A percentile compares a stretch with the other conserved stretches of the same genome.
Evolutionary conservation across 2,888 invertebrate species (phyloP).

Genomic region (Oligia latruncula): DNA sequence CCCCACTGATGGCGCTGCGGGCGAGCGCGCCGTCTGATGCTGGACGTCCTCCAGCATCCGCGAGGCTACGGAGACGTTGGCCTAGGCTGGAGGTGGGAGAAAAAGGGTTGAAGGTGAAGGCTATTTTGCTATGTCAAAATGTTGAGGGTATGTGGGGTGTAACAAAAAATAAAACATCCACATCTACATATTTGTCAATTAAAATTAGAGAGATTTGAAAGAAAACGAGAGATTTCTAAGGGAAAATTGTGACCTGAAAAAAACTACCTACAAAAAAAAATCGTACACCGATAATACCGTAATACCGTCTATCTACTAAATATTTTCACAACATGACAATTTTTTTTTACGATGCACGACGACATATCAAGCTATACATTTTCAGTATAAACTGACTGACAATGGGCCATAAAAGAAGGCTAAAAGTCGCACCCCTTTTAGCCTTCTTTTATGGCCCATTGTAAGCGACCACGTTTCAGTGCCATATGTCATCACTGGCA

Average conservation of each 20-base stretch:
- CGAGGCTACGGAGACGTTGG: constrained; percentile 93
- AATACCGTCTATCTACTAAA: too few relatives aligned
- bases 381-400: too few relatives aligned
- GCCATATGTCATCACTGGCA: too few relatives aligned
- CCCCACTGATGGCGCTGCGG: constrained; percentile 93
- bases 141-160: not conserved
- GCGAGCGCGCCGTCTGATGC: constrained; percentile 92
- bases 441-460: too few relatives aligned
- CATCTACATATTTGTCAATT: not conserved
- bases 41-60: constrained; percentile 91
- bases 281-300: too few relatives aligned
- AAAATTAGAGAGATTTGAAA: not conserved
- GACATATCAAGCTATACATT: too few relatives aligned
- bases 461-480: too few relatives aligned
- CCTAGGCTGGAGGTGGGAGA: constrained; percentile 91
- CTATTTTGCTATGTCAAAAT: not conserved
- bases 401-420: too few relatives aligned
- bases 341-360: too few relatives aligned
- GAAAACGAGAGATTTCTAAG: not conserved
- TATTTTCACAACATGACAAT: too few relatives aligned
- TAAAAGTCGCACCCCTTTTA: too few relatives aligned
- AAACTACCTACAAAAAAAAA: too few relatives aligned
- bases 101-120: not conserved
- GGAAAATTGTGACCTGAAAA: not conserved
- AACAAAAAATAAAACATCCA: not conserved